A percentile compares a stretch with the other conserved stretches of the same genome.
These are phyloP conservation scores for Trichonephila clavata DNA, from an alignment of 1,140 invertebrate genomes.

Conservation along the genomic window DNA sequence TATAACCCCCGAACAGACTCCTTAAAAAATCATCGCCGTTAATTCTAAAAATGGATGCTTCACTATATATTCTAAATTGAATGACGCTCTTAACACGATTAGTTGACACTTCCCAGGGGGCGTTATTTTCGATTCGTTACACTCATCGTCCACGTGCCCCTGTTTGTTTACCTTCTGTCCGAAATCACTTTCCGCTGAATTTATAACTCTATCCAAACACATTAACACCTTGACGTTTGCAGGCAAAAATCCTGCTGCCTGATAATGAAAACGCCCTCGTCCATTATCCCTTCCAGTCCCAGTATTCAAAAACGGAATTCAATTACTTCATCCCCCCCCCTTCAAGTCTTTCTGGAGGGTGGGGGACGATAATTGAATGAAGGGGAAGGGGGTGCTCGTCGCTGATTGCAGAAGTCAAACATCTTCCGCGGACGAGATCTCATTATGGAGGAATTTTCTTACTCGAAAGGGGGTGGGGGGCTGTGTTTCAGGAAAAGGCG, in stretches of 20 bases:
- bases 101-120: too few species aligned
- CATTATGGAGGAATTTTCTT: slow-evolving; percentile 3
- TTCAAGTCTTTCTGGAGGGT: background rate
- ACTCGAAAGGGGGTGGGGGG: background rate
- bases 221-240: background rate
- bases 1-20: too few species aligned
- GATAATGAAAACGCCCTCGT: slow-evolving; percentile 7
- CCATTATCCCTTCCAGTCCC: background rate
- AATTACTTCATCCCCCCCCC: background rate
- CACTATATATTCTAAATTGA: too few species aligned
- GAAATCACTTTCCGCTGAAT: slow-evolving; percentile 14
- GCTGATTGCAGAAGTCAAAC: slow-evolving; percentile 5
- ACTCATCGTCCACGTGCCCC: background rate
- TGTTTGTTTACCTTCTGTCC: background rate
- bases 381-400: background rate
- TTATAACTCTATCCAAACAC: slow-evolving; percentile 15
- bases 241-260: background rate
- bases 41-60: too few species aligned
- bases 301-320: background rate
- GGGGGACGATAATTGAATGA: background rate
- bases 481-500: background rate
- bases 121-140: too few species aligned
- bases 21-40: too few species aligned
- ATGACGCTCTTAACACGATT: too few species aligned
- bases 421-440: background rate